Evolutionary conservation across 2,888 invertebrate genomes (phyloP).

Genomic region (Heliconius erato): DNA sequence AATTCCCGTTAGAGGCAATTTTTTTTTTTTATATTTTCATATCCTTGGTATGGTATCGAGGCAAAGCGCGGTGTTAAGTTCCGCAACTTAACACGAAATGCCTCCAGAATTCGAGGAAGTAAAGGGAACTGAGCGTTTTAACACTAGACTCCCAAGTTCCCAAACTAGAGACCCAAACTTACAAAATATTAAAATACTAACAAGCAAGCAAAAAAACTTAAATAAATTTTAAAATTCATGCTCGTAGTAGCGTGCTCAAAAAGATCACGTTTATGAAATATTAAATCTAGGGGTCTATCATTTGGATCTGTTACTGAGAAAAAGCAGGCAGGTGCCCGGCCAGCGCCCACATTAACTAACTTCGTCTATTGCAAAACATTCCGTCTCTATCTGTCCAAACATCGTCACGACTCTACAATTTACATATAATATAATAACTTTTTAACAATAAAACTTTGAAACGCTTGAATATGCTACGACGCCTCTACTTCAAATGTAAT

Average conservation of each 20-base stretch:
- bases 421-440: constrained; percentile 86
- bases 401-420: constrained; percentile 85
- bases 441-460: constrained; percentile 77
- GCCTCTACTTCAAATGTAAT: constrained; percentile 67
- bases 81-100: too few species aligned
- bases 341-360: constrained; percentile 75
- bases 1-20: too few species aligned
- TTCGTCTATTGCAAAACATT: constrained; percentile 84
- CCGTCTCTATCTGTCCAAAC: constrained; percentile 81
- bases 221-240: constrained; percentile 63
- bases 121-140: too few species aligned
- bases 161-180: background rate
- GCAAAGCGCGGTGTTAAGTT: too few species aligned
- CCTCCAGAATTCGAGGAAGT: too few species aligned
- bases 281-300: constrained; percentile 77
- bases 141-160: too few species aligned
- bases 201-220: constrained; percentile 19
- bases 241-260: constrained; percentile 69
- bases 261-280: constrained; percentile 84
- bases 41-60: too few species aligned
- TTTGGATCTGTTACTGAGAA: constrained; percentile 65
- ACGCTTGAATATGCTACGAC: constrained; percentile 70
- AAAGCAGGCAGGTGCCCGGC: constrained; percentile 70
- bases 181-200: background rate
- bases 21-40: too few species aligned